These are phyloP conservation scores for Falco rusticolus DNA, from an alignment of 2,797 vertebrate species.

Conservation along the genomic window DNA sequence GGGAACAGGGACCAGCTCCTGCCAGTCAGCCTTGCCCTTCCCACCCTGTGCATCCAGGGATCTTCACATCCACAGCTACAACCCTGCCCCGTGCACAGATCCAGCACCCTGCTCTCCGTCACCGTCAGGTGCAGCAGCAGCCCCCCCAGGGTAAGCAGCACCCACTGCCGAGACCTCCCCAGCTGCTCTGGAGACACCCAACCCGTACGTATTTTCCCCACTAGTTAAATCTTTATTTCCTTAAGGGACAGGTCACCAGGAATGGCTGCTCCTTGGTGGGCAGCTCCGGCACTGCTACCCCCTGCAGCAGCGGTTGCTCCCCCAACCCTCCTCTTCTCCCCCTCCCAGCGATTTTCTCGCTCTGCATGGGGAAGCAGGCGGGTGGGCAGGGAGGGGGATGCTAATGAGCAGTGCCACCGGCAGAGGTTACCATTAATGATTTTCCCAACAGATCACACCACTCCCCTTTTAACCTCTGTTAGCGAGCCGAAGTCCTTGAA, in stretches of 20 bases:
- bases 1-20: not conserved
- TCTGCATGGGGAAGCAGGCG: not conserved
- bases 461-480: slow-evolving; percentile 39
- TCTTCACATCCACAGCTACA: not conserved
- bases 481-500: not conserved
- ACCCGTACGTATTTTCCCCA: rapidly evolving
- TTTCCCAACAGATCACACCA: not conserved
- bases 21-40: not conserved
- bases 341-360: not conserved
- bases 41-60: not conserved
- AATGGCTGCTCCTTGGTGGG: not conserved
- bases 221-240: not conserved
- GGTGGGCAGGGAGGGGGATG: not conserved
- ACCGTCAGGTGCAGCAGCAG: not conserved
- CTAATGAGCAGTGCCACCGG: rapidly evolving
- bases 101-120: not conserved
- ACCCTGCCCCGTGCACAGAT: rapidly evolving
- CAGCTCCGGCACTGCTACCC: not conserved
- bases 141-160: not conserved
- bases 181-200: rapidly evolving
- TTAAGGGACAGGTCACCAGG: not conserved
- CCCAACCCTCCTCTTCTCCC: not conserved
- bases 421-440: not conserved
- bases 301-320: not conserved
- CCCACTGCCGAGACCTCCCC: not conserved